Evolutionary conservation across 1,140 invertebrate genomes (phyloP), one percentile per base, ranked within the genome.

Genomic region (Bicyclus anynana): DNA sequence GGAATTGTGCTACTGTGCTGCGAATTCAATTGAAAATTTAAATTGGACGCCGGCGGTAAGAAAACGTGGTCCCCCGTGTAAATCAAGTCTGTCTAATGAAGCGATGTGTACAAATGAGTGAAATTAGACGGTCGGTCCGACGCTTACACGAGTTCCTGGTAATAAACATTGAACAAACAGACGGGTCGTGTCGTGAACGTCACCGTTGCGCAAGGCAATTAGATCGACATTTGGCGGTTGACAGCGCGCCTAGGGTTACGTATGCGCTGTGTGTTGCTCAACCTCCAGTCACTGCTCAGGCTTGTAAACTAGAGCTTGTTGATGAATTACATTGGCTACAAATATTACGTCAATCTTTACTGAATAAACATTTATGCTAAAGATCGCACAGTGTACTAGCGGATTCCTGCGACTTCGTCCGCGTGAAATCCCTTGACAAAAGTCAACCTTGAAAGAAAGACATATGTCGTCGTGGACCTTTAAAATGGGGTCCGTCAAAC

Each of bases 91-190:
- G 67, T 69, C 70, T 68, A 75, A 80, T 77, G 74, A 77, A 76
- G 65, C 69, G 59, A 66, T 47, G 64, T 65, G 54, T 66, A 73
- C 76, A 74, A 75, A 80, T 73, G 61, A 62, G 57, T 59, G 62
- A 74, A 72, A 63, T 73, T 74, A 64, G 69, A 59, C 59, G 62
- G 61, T 59, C 60, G 59, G 58, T 59, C 67, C 67, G 53, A 65
- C 65, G 69, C 67, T 73, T 66, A 73, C 63, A 66, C 75, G 67
- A 75, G 77, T 80, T 73, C 69, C 68, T 74, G 62, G 70, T 77
- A 72, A 76, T 70, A 77, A 74, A 80, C 76, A 72, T 71, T 77
- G 68, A 73, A 71, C 72, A 80, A 83, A 77, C 61, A 69, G 71
- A 67, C 55, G 66, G 60, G 62, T 62, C 63, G 63, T 67, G 59